Percentiles rank a stretch among this genome's conserved stretches.
Conservation (phyloP, 2,888 invertebrate species). For the Leuctra nigra region DNA sequence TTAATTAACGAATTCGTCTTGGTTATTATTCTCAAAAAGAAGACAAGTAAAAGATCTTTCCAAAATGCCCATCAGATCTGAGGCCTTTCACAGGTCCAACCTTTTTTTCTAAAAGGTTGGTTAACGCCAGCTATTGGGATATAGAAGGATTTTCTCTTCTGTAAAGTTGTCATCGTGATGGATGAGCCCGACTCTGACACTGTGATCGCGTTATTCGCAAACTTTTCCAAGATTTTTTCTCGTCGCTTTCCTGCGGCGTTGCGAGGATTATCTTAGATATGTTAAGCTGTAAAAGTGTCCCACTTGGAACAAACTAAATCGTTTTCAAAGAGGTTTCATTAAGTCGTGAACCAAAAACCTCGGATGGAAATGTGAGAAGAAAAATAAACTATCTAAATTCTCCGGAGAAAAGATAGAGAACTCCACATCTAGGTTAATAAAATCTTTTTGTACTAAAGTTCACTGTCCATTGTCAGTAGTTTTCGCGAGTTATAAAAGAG, state of each 20-base stretch:
- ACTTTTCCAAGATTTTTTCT: not conserved
- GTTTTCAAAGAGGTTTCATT: not conserved
- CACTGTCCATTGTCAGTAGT: no score
- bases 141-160: not conserved
- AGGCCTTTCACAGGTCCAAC: not conserved
- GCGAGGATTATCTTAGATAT: not conserved
- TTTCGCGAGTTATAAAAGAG: no score
- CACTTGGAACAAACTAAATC: not conserved
- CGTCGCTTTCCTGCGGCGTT: not conserved
- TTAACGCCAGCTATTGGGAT: not conserved
- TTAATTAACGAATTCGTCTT: no score
- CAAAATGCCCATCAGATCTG: not conserved
- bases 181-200: not conserved
- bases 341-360: no score
- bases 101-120: not conserved
- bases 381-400: not conserved
- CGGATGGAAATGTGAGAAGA: not conserved
- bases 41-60: no score
- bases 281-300: not conserved
- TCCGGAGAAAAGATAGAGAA: not conserved
- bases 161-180: slow-evolving; percentile 3
- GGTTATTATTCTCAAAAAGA: no score
- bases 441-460: not conserved
- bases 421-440: not conserved
- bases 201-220: not conserved